Evolutionary conservation across 2,797 vertebrate genomes (phyloP), one percentile per base, ranked within the genome.

Genomic region (Notolepis coatsorum): DNA sequence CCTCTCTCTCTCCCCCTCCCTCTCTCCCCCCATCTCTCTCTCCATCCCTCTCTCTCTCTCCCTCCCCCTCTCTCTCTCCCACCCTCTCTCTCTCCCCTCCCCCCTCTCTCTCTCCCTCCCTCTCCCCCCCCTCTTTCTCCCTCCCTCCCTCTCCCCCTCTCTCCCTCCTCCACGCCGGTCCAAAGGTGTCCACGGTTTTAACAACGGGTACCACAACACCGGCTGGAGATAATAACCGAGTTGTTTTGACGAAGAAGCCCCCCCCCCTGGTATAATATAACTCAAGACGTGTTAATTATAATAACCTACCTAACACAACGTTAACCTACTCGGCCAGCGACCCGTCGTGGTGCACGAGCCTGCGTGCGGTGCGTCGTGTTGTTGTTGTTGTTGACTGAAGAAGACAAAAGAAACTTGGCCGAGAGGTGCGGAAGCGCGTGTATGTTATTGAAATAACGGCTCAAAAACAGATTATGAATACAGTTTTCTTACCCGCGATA

Each of bases 371-470:
- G 18, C 4, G 24, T 51, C 28, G 35, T 57, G 75, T 84, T 71
- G n/a, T 56, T 85, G 82, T 83, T 84, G 79, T 82, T 85, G 83
- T 90, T 88, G 84, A 81, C 73, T 66, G 68, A 82, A 50, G 78
- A 87, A 80, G 86, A 91, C 89, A 91, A 91, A 90, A 89, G 89
- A 90, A 89, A 91, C 82, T 88, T 90, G 77, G 60, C 49, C 46
- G 48, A 82, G 15, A 21, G 30, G 80, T 80, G 80, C 79, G 82
- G 79, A 79, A 85, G 84, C 81, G 33, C 48, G 46, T 13, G 1
- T 13, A 3, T 15, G 33, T 47, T 47, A 25, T 0, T 23, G n/a
- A 0, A 12, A 9, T 39, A 13, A n/a, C 58, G 2, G 1, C 10
- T 2, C 23, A 9, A 2, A 25, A 13, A 35, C 7, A 27, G 38